Evolutionary conservation across 2,113 vertebrate genomes (phyloP).

Genomic region (Actinemys pallida): DNA sequence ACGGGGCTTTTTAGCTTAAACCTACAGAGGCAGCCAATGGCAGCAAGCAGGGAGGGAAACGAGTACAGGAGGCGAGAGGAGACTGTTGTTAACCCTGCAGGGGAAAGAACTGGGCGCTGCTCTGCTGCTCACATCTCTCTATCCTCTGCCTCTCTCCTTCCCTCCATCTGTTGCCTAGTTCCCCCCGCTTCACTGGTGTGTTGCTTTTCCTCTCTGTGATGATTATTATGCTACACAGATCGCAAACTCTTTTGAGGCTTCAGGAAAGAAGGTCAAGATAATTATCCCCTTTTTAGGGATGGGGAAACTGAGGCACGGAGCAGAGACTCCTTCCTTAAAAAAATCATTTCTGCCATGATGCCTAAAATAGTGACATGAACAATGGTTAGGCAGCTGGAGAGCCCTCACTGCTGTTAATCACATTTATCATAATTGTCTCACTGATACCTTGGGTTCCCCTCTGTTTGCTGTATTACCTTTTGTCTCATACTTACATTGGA

Average conservation of each 20-base stretch:
- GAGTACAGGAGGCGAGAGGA: neutral
- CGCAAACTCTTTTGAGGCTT: conserved; percentile 34
- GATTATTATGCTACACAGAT: conserved; percentile 48
- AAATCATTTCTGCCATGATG: accelerated
- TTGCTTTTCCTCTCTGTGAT: conserved; percentile 31
- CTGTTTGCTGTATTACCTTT: neutral
- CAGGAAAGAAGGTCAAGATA: conserved; percentile 68
- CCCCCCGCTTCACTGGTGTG: conserved; percentile 44
- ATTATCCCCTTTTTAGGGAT: conserved; percentile 58
- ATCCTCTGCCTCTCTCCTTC: conserved; percentile 45
- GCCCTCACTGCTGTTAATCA: neutral
- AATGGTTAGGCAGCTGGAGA: neutral
- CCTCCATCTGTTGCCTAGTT: conserved; percentile 44
- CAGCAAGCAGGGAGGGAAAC: conserved; percentile 64
- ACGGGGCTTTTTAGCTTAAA: conserved; percentile 68
- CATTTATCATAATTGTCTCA: neutral
- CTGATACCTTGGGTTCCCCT: neutral
- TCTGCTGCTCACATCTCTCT: conserved; percentile 41
- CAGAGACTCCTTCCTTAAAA: neutral
- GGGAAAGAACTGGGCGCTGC: conserved; percentile 31
- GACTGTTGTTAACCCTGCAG: conserved; percentile 56
- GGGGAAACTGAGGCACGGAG: neutral
- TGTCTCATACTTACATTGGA: neutral
- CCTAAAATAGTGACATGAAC: neutral
- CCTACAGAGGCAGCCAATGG: conserved; percentile 67